Conservation (phyloP, 2,113 vertebrate species). For the Prolemur simus region DNA sequence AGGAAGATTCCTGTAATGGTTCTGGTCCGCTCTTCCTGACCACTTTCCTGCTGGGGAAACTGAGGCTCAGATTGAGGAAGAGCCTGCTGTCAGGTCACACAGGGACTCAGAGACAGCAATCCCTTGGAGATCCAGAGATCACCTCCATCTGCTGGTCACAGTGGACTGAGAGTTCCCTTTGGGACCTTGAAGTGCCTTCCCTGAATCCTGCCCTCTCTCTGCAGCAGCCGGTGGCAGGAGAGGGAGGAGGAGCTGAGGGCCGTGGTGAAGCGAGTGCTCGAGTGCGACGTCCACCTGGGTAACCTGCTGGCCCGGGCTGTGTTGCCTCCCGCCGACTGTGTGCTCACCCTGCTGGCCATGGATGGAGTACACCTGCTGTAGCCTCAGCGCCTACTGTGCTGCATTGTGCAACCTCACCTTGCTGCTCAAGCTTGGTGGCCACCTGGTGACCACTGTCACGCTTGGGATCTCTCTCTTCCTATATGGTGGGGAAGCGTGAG, state of each 20-base stretch:
- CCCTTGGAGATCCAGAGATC: not conserved
- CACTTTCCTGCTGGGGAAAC: not conserved
- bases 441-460: not conserved
- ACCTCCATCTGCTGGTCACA: too few relatives aligned
- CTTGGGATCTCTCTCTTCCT: not conserved
- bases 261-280: not conserved
- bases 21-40: not conserved
- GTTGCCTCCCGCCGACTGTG: not conserved
- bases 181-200: rapidly evolving
- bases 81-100: not conserved
- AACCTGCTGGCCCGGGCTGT: not conserved
- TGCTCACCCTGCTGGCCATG: conserved; percentile 34
- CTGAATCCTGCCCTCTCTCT: not conserved
- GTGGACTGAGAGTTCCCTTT: not conserved
- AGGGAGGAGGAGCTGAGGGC: conserved; percentile 42
- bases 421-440: conserved; percentile 43
- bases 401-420: not conserved
- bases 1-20: not conserved
- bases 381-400: not conserved
- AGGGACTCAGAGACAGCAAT: not conserved
- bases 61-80: not conserved
- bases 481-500: not conserved
- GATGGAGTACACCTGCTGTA: conserved; percentile 17
- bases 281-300: conserved; percentile 9
- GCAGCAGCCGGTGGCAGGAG: not conserved